Evolutionary conservation across 1,140 invertebrate genomes (phyloP).

Genomic region (Brachionus paranguensis): DNA sequence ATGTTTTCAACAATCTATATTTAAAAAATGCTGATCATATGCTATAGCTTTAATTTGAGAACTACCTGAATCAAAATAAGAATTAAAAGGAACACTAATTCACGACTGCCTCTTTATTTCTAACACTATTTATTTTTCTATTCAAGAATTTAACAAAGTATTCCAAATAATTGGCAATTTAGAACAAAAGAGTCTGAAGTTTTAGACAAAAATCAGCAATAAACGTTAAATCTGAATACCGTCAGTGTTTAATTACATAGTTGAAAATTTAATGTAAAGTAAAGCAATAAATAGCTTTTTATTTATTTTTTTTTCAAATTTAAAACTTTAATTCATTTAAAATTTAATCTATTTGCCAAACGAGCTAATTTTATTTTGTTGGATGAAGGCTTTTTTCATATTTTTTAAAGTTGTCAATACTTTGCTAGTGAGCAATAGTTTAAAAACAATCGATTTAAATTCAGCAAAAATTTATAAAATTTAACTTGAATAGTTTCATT

Average conservation of each 20-base stretch:
- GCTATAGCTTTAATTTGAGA: background rate
- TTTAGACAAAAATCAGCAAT: background rate
- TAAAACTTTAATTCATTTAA: background rate
- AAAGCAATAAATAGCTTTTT: background rate
- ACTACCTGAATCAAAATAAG: background rate
- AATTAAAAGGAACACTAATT: background rate
- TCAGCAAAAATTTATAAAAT: background rate
- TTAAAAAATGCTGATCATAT: background rate
- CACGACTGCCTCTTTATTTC: background rate
- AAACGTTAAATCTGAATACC: background rate
- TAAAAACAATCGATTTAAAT: background rate
- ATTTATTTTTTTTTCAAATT: too few species aligned
- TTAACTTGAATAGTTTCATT: background rate
- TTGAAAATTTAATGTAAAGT: background rate
- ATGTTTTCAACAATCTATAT: background rate
- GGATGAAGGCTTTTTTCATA: background rate
- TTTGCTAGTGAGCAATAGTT: background rate
- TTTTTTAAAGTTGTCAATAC: background rate
- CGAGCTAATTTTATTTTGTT: background rate
- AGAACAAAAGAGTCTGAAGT: background rate
- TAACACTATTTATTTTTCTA: background rate
- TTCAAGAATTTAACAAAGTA: background rate
- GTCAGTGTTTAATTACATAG: background rate
- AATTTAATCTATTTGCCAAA: background rate
- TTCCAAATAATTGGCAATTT: background rate